These are phyloP conservation scores for Machimus rusticus DNA, from an alignment of 2,888 invertebrate species.

Conservation along the genomic window DNA sequence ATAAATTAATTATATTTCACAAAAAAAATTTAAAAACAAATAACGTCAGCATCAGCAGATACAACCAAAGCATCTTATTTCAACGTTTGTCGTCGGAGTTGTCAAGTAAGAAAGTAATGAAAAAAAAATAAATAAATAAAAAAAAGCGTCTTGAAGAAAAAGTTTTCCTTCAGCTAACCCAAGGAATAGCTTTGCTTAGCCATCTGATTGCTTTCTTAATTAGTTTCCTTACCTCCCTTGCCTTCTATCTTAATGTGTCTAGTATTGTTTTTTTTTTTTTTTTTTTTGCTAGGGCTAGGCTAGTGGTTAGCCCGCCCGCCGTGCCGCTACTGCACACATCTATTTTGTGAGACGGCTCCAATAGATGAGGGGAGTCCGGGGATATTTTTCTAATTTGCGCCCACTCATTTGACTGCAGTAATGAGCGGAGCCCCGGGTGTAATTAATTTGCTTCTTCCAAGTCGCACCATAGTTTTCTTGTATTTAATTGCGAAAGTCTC, in stretches of 20 bases:
- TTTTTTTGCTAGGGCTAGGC: background rate
- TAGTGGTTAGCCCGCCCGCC: background rate
- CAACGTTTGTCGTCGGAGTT: background rate
- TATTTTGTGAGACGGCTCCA: background rate
- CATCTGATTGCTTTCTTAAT: constrained; percentile 19
- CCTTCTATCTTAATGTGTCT: background rate
- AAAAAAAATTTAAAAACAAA: no score
- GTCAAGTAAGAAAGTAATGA: background rate
- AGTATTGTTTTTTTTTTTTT: background rate
- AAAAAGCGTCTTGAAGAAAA: background rate
- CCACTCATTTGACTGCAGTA: constrained; percentile 21
- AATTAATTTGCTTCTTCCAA: constrained; percentile 1
- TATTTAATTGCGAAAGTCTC: constrained; percentile 1
- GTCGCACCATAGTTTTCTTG: background rate
- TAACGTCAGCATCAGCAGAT: background rate
- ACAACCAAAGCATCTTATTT: background rate
- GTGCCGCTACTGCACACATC: background rate
- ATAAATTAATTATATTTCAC: background rate
- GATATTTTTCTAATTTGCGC: background rate
- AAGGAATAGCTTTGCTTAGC: background rate
- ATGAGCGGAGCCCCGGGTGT: background rate
- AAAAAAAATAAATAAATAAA: background rate
- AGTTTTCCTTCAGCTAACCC: background rate
- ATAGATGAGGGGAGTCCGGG: background rate
- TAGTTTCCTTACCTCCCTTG: background rate